Evolutionary conservation across 1,140 invertebrate species (phyloP).

Genomic region (Caerostris extrusa): DNA sequence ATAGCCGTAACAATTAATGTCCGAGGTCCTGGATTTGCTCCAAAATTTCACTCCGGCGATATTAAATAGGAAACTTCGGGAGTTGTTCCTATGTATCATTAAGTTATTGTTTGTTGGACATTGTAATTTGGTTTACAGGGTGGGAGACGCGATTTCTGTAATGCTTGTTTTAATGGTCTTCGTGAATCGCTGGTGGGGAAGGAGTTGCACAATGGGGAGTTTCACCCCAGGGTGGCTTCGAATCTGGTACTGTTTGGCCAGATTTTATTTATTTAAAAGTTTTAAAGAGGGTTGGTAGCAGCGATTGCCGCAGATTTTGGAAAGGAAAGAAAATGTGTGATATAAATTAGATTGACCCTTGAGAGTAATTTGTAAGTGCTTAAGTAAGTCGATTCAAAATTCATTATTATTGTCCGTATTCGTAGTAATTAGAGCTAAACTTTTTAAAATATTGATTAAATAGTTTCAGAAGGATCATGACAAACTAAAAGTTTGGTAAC

Average conservation of each 20-base stretch:
- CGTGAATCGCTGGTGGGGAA: neutral
- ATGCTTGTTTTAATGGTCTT: constrained; percentile 37
- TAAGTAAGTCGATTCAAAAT: neutral
- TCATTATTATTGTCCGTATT: neutral
- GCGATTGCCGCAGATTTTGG: too few relatives aligned
- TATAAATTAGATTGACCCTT: neutral
- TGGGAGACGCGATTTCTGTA: constrained; percentile 4
- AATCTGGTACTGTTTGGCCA: too few relatives aligned
- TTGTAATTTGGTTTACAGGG: neutral
- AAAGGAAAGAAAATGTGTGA: neutral
- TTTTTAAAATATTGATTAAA: too few relatives aligned
- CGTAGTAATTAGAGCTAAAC: too few relatives aligned
- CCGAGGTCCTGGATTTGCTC: constrained; percentile 28
- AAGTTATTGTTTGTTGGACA: constrained; percentile 61
- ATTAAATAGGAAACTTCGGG: constrained; percentile 29
- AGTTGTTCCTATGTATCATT: constrained; percentile 22
- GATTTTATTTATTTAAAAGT: too few relatives aligned
- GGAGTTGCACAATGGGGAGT: too few relatives aligned
- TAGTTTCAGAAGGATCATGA: too few relatives aligned
- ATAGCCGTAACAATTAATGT: constrained; percentile 63
- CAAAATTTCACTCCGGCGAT: constrained; percentile 16
- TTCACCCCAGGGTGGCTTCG: too few relatives aligned
- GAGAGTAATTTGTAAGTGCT: neutral
- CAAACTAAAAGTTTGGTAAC: too few relatives aligned
- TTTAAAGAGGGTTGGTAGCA: too few relatives aligned